Percentiles rank a stretch among this genome's conserved stretches.
Evolutionary conservation across 1,140 invertebrate genomes (phyloP).

Genomic region (silkworm (Bombyx mori)): DNA sequence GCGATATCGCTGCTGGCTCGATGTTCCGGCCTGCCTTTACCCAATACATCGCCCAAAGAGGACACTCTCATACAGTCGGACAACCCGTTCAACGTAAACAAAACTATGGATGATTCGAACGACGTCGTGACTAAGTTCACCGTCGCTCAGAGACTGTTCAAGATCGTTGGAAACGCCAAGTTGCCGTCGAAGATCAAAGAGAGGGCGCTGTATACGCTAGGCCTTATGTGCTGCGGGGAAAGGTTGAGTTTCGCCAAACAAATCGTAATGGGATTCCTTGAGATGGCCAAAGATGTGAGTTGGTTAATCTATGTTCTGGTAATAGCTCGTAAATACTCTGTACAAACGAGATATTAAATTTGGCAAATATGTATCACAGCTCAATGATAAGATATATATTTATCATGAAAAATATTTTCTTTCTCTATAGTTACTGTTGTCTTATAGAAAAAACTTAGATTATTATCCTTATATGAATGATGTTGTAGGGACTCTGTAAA

Average conservation of each 20-base stretch:
- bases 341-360: background rate
- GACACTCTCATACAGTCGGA: conserved; percentile 36
- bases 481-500: too few relatives aligned
- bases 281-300: conserved; percentile 80
- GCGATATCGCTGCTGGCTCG: conserved; percentile 80
- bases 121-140: conserved; percentile 72
- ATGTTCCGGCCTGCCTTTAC: conserved; percentile 75
- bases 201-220: conserved; percentile 78
- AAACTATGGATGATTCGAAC: conserved; percentile 23
- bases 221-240: conserved; percentile 84
- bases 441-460: too few relatives aligned
- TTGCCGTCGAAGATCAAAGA: conserved; percentile 79
- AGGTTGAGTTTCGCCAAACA: conserved; percentile 77
- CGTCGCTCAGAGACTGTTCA: conserved; percentile 72
- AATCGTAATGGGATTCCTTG: conserved; percentile 80
- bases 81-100: conserved; percentile 42
- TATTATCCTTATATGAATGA: too few relatives aligned
- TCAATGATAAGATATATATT: too few relatives aligned
- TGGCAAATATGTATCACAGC: background rate
- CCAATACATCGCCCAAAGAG: conserved; percentile 50
- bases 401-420: conserved; percentile 1
- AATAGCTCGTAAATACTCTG: too few relatives aligned
- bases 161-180: conserved; percentile 76
- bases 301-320: conserved; percentile 3
- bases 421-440: conserved; percentile 10